Percentiles rank a stretch among this genome's conserved stretches.
These are phyloP conservation scores for Dascyllus trimaculatus DNA, from an alignment of 2,113 vertebrate species.

Conservation along the genomic window DNA sequence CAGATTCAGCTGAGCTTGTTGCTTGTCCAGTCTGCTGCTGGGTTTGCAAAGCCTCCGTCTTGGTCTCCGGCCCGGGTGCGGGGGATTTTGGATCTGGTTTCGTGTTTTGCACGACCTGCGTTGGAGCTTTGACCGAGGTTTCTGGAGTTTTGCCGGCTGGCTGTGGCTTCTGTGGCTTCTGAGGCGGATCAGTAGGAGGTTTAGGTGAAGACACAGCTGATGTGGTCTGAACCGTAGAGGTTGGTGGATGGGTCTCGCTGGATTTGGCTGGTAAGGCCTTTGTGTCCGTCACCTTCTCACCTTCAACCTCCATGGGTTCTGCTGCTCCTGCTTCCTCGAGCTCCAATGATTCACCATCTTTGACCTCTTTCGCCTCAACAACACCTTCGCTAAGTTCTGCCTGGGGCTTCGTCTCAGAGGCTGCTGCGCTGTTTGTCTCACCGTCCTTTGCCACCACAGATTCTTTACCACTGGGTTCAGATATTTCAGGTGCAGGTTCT, in stretches of 20 bases:
- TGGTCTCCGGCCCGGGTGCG: neutral
- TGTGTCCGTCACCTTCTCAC: neutral
- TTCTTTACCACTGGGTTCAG: neutral
- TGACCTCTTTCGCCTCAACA: no score
- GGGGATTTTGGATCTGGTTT: neutral
- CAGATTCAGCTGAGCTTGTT: neutral
- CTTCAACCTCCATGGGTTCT: neutral
- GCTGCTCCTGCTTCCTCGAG: neutral
- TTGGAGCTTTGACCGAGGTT: neutral
- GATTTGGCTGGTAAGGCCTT: neutral
- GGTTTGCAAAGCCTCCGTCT: neutral
- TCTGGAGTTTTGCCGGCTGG: neutral
- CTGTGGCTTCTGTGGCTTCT: neutral
- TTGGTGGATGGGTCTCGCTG: neutral
- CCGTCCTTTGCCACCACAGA: neutral
- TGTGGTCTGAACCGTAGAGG: neutral
- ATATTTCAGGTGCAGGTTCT: neutral
- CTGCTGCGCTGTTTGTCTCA: neutral
- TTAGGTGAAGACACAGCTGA: neutral
- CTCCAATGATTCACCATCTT: neutral
- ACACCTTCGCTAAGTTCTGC: neutral
- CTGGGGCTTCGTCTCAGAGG: neutral
- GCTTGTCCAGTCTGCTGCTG: constrained; percentile 5
- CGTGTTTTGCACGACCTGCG: neutral
- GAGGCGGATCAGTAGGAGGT: neutral